These are phyloP conservation scores for Galbula dea DNA, from an alignment of 2,113 vertebrate species.

Conservation along the genomic window DNA sequence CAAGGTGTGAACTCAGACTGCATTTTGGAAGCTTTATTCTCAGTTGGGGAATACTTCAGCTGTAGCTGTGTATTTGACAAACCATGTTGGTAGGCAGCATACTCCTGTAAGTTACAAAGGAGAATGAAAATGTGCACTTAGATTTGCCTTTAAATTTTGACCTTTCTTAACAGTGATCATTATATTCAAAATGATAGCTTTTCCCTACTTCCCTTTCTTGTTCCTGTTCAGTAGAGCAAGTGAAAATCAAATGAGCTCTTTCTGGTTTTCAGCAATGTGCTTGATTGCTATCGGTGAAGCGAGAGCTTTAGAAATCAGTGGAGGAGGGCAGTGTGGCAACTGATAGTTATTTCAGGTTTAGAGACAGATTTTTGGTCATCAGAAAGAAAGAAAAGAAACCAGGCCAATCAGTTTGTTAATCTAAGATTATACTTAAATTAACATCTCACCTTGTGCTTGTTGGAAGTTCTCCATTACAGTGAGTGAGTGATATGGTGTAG, in stretches of 20 bases:
- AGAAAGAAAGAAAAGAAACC: neutral
- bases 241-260: neutral
- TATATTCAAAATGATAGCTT: neutral
- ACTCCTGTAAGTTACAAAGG: neutral
- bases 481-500: neutral
- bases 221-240: neutral
- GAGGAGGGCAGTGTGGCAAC: neutral
- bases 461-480: neutral
- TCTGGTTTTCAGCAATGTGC: neutral
- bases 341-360: neutral
- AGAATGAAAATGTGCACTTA: neutral
- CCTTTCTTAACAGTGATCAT: neutral
- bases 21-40: neutral
- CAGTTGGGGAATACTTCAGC: neutral
- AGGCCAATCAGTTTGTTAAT: neutral
- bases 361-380: neutral
- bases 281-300: neutral
- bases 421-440: neutral
- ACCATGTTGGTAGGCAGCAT: neutral
- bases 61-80: neutral
- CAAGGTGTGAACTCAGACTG: rapidly evolving
- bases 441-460: neutral
- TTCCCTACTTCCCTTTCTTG: neutral
- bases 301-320: neutral
- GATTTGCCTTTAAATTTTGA: neutral